A percentile compares a stretch with the other conserved stretches of the same genome.
Evolutionary conservation across 2,888 invertebrate species (phyloP).

Genomic region (Tholera decimalis): DNA sequence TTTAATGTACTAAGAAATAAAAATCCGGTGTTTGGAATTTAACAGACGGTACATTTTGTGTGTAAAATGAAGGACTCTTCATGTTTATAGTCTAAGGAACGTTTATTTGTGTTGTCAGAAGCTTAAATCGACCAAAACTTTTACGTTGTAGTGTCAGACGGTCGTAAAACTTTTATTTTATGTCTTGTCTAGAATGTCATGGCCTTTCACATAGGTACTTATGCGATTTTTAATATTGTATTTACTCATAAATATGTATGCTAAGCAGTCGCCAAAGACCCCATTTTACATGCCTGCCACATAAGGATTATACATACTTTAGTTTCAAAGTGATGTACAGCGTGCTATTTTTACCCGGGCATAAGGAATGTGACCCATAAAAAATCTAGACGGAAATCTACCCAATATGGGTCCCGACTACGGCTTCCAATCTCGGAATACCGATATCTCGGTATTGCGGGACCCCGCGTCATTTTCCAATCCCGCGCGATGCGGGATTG

Average conservation of each 20-base stretch:
- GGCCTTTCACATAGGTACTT: constrained; percentile 5
- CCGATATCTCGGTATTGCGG: too few species aligned
- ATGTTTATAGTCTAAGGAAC: constrained; percentile 36
- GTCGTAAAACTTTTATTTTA: constrained; percentile 50
- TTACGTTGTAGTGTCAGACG: constrained; percentile 36
- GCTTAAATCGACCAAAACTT: constrained; percentile 45
- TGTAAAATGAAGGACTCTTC: constrained; percentile 15
- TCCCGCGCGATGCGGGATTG: too few species aligned
- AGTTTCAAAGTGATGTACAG: too few species aligned
- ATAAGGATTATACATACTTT: too few species aligned
- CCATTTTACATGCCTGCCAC: neutral
- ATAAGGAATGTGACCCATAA: too few species aligned
- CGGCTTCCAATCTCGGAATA: too few species aligned
- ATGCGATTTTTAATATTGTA: constrained; percentile 10
- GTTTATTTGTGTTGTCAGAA: constrained; percentile 41
- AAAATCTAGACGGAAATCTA: too few species aligned
- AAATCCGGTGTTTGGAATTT: too few species aligned
- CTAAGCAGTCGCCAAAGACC: neutral
- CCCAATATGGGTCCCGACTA: too few species aligned
- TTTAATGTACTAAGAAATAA: too few species aligned
- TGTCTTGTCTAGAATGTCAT: constrained; percentile 42
- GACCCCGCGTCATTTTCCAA: too few species aligned
- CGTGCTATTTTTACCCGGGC: too few species aligned
- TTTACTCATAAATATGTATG: constrained; percentile 2
- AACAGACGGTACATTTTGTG: neutral